Conservation (phyloP, 2,797 vertebrate genomes). For the Hoplostethus atlanticus region DNA sequence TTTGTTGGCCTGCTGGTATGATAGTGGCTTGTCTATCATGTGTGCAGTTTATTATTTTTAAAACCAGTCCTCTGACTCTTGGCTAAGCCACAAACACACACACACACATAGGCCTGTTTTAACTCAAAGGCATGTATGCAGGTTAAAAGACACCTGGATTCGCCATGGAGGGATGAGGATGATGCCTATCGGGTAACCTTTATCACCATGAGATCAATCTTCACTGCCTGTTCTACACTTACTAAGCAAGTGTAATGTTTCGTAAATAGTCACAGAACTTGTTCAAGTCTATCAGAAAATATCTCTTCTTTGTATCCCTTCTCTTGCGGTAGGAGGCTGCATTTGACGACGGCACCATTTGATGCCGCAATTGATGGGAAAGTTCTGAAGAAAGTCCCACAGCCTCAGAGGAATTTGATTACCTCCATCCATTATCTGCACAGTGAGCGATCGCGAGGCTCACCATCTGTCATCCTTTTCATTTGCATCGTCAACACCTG, state of each 20-base stretch:
- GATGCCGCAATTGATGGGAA: conserved; percentile 89
- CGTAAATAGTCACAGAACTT: conserved; percentile 28
- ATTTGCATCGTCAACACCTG: conserved; percentile 99
- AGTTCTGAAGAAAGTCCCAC: conserved; percentile 98
- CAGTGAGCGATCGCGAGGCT: conserved; percentile 96
- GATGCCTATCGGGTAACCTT: conserved; percentile 15
- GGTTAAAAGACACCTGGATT: conserved; percentile 45
- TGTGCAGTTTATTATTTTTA: conserved; percentile 35
- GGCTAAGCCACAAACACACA: conserved; percentile 11
- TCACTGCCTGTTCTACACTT: conserved; percentile 12
- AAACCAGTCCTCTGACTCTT: conserved; percentile 48
- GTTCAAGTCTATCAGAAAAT: conserved; percentile 39
- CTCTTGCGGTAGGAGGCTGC: conserved; percentile 48
- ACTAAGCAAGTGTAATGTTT: conserved; percentile 23
- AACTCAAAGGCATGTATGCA: conserved; percentile 8
- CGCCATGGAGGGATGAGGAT: conserved; percentile 10
- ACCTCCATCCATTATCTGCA: conserved; percentile 99
- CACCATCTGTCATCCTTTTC: conserved; percentile 99
- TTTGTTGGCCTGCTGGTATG: conserved; percentile 53
- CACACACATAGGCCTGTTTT: conserved; percentile 24
- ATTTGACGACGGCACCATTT: conserved; percentile 74
- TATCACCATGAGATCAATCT: neutral
- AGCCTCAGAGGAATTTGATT: conserved; percentile 99
- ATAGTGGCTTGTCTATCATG: conserved; percentile 45
- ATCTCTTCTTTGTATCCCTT: conserved; percentile 60